These are phyloP conservation scores for Drosophila melanogaster DNA, from an alignment of 1,140 invertebrate species.

Conservation along the genomic window DNA sequence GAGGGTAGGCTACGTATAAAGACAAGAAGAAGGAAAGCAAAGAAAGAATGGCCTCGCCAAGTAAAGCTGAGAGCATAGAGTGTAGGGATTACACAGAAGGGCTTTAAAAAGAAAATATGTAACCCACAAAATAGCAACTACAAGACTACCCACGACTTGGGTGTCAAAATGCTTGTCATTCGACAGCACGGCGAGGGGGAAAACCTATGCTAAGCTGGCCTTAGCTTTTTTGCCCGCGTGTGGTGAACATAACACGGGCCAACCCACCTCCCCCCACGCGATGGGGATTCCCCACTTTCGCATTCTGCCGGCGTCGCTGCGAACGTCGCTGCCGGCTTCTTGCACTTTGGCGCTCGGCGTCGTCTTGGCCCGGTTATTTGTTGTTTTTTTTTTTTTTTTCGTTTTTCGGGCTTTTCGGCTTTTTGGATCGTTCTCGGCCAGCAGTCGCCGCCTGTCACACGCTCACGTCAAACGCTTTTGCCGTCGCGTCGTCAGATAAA, in stretches of 20 bases:
- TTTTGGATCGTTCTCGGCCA: conserved; percentile 75
- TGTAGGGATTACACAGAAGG: conserved; percentile 1
- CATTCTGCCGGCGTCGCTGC: conserved; percentile 19
- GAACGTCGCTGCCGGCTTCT: conserved; percentile 36
- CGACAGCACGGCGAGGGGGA: not conserved
- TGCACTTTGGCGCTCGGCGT: conserved; percentile 13
- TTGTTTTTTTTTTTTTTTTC: conserved; percentile 37
- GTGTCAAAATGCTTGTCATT: conserved; percentile 18
- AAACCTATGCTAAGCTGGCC: conserved; percentile 11
- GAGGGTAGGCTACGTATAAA: too few relatives aligned
- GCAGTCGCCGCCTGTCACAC: conserved; percentile 55
- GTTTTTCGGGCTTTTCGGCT: conserved; percentile 66
- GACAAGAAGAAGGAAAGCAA: too few relatives aligned
- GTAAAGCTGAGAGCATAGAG: not conserved
- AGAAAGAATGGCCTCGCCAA: not conserved
- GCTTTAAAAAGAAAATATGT: not conserved
- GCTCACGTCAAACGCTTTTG: conserved; percentile 60
- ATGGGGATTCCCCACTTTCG: conserved; percentile 9
- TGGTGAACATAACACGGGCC: conserved; percentile 4
- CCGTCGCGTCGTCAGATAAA: conserved; percentile 31
- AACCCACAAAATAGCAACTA: not conserved
- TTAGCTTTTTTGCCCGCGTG: not conserved
- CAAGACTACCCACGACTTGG: conserved; percentile 3
- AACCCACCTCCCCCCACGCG: not conserved
- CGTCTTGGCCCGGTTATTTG: conserved; percentile 54